phyloP scores from a whole-genome alignment of 30 jellyfish, hydroid and myxozoan genomes.

The Pelagia noctiluca region DNA sequence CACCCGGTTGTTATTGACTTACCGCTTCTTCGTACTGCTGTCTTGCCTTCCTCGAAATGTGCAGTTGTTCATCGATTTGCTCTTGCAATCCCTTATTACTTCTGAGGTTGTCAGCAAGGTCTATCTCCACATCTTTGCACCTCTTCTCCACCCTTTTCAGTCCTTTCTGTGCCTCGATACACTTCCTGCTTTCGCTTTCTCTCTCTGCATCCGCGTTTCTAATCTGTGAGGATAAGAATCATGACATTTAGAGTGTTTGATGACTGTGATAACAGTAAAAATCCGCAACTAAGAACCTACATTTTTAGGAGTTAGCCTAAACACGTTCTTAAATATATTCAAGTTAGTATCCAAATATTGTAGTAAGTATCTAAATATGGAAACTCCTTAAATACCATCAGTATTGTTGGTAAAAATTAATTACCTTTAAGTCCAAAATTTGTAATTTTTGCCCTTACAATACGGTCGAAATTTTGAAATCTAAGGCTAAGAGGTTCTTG shows the following conservation, averaged over 20 bases:
- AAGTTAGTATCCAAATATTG: too few relatives aligned
- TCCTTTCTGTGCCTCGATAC: slow-evolving; percentile 73
- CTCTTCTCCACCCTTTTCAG: slow-evolving; percentile 58
- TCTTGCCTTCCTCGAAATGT: slow-evolving; percentile 48
- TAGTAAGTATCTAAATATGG: too few relatives aligned
- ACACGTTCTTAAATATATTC: too few relatives aligned
- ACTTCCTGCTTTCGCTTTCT: slow-evolving; percentile 61
- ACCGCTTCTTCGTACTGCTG: slow-evolving; percentile 73
- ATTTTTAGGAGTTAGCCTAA: too few relatives aligned
- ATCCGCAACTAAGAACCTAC: too few relatives aligned
- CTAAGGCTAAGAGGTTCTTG: too few relatives aligned
- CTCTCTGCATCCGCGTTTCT: slow-evolving; percentile 67
- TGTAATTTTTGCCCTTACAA: too few relatives aligned
- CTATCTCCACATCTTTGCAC: slow-evolving; percentile 50
- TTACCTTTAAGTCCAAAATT: too few relatives aligned
- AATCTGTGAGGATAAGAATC: slow-evolving; percentile 14
- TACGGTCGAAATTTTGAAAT: too few relatives aligned
- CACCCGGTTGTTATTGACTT: background rate
- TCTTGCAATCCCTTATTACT: slow-evolving; percentile 37
- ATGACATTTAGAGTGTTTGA: background rate
- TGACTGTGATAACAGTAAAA: too few relatives aligned
- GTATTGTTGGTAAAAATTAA: too few relatives aligned
- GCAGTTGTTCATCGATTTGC: slow-evolving; percentile 51
- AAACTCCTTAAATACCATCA: background rate
- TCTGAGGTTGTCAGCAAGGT: slow-evolving; percentile 34